Evolutionary conservation across 2,888 invertebrate species (phyloP).

Genomic region (Coleophora deauratella): DNA sequence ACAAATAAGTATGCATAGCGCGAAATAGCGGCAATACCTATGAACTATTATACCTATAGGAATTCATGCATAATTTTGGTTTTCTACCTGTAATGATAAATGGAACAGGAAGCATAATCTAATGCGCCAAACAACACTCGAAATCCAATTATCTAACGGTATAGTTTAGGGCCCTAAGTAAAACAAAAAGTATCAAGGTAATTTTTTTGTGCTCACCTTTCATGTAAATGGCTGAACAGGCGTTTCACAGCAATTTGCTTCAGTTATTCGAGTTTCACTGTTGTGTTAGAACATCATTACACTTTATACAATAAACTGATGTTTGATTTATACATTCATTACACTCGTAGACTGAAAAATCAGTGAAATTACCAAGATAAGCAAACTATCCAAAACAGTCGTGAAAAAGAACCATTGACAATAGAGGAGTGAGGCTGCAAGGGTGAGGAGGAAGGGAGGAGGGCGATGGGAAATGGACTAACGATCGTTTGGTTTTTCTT

Average conservation of each 20-base stretch:
- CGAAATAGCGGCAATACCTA: slow-evolving; percentile 67
- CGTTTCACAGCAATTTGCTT: slow-evolving; percentile 36
- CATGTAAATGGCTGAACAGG: slow-evolving; percentile 71
- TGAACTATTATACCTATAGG: slow-evolving; percentile 35
- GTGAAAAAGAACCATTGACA: slow-evolving; percentile 70
- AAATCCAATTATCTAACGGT: slow-evolving; percentile 21
- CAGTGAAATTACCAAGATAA: slow-evolving; percentile 67
- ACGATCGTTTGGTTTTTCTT: slow-evolving; percentile 18
- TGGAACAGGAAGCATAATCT: no score
- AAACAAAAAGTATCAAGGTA: slow-evolving; percentile 55
- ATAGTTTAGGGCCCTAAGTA: slow-evolving; percentile 36
- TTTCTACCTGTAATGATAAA: slow-evolving; percentile 10
- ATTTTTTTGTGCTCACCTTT: slow-evolving; percentile 73
- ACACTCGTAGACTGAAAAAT: slow-evolving; percentile 56
- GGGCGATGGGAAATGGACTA: slow-evolving; percentile 8
- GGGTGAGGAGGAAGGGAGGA: slow-evolving; percentile 2
- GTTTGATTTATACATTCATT: slow-evolving; percentile 49
- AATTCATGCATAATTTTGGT: slow-evolving; percentile 36
- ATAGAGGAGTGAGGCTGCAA: slow-evolving; percentile 18
- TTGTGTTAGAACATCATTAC: slow-evolving; percentile 49
- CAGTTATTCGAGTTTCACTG: slow-evolving; percentile 34
- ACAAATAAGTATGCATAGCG: slow-evolving; percentile 34
- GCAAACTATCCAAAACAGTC: slow-evolving; percentile 73
- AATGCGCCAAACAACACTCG: no score
- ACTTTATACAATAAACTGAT: slow-evolving; percentile 33